phyloP scores from a whole-genome alignment of 2,797 vertebrate species.

The Neoniphon sammara region DNA sequence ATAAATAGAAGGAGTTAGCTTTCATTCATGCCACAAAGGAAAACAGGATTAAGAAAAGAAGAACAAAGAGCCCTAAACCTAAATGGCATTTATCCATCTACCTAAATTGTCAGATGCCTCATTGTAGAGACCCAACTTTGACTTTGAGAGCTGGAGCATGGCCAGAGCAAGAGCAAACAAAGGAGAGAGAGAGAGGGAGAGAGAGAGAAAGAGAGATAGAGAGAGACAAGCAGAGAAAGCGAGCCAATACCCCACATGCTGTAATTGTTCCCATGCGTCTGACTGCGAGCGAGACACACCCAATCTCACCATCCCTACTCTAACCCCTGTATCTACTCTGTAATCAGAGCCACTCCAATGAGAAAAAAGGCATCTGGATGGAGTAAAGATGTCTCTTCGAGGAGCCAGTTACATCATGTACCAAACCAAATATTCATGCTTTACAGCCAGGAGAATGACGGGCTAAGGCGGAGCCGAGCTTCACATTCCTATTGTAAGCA shows the following conservation, averaged over 20 bases:
- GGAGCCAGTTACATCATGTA: constrained; percentile 58
- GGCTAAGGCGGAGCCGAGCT: constrained; percentile 4
- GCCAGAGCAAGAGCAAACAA: constrained; percentile 44
- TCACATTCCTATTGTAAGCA: constrained; percentile 23
- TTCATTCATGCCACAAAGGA: not conserved
- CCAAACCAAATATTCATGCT: constrained; percentile 63
- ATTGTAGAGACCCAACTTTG: constrained; percentile 32
- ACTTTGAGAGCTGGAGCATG: constrained; percentile 27
- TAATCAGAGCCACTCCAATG: constrained; percentile 72
- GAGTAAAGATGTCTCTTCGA: constrained; percentile 53
- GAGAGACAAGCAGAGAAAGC: not conserved
- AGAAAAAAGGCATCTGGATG: constrained; percentile 62
- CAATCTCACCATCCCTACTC: constrained; percentile 50
- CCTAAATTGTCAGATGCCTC: constrained; percentile 28
- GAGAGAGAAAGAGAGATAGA: not conserved
- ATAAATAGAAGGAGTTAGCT: constrained; percentile 6
- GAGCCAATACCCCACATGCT: constrained; percentile 61
- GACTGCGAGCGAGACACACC: constrained; percentile 69
- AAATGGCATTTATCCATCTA: constrained; percentile 19
- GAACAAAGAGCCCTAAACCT: not conserved
- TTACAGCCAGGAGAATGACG: constrained; percentile 33
- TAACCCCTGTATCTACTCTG: constrained; percentile 66
- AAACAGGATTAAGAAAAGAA: not conserved
- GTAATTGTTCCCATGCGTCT: constrained; percentile 78
- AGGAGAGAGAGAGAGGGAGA: constrained; percentile 38